Evolutionary conservation across 2,797 vertebrate genomes (phyloP).

Genomic region (Poecilia gillii): DNA sequence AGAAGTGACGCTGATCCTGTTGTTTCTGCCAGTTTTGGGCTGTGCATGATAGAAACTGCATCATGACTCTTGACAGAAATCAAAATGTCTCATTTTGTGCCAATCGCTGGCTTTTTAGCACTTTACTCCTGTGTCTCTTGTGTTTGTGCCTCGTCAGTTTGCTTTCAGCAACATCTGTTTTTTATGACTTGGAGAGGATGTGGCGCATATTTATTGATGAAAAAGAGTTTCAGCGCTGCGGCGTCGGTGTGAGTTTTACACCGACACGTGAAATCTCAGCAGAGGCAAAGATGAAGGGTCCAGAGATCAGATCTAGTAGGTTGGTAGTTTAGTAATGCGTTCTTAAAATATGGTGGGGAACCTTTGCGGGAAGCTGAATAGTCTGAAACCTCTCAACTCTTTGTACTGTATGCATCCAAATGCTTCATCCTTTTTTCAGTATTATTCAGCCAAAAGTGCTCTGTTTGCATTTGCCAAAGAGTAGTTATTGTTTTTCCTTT

Average conservation of each 20-base stretch:
- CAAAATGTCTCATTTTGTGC: slow-evolving; percentile 23
- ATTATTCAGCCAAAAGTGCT: slow-evolving; percentile 68
- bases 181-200: slow-evolving; percentile 28
- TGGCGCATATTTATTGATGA: slow-evolving; percentile 59
- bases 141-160: slow-evolving; percentile 51
- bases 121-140: slow-evolving; percentile 48
- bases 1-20: slow-evolving; percentile 28
- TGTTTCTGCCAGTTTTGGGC: slow-evolving; percentile 12
- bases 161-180: slow-evolving; percentile 22
- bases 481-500: slow-evolving; percentile 46
- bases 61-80: slow-evolving; percentile 15
- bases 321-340: slow-evolving; percentile 5
- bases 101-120: slow-evolving; percentile 31
- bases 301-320: slow-evolving; percentile 29
- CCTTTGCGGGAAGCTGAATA: slow-evolving; percentile 9
- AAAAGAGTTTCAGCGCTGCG: slow-evolving; percentile 23
- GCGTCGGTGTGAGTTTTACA: slow-evolving; percentile 24
- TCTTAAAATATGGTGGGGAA: slow-evolving; percentile 12
- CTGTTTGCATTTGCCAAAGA: slow-evolving; percentile 72
- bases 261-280: slow-evolving; percentile 30
- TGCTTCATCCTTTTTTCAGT: slow-evolving; percentile 40
- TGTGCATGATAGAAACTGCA: slow-evolving; percentile 15
- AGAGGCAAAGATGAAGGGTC: slow-evolving; percentile 24
- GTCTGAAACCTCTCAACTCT: slow-evolving; percentile 23
- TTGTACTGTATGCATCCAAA: slow-evolving; percentile 23